phyloP scores from a whole-genome alignment of 1,140 invertebrate species.

The Lepidurus apus region DNA sequence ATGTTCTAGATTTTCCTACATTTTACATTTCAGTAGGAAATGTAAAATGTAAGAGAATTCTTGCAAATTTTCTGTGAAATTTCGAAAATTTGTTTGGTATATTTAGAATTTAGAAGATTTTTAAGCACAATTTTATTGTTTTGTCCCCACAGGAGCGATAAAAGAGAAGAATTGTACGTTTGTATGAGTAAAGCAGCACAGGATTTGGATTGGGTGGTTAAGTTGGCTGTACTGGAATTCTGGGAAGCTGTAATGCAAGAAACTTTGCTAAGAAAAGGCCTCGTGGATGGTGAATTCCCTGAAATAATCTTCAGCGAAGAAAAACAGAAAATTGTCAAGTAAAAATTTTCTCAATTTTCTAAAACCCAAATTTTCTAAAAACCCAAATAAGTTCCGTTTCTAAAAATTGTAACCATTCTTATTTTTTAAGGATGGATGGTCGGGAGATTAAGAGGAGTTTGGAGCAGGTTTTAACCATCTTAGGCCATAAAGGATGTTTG shows the following conservation, averaged over 20 bases:
- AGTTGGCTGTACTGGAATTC: constrained; percentile 60
- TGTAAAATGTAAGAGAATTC: too few species aligned
- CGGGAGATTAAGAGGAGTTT: constrained; percentile 28
- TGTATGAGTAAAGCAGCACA: constrained; percentile 55
- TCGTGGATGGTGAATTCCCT: constrained; percentile 69
- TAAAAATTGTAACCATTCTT: background rate
- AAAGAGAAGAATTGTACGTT: constrained; percentile 43
- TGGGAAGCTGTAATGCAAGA: constrained; percentile 62
- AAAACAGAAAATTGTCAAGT: constrained; percentile 59
- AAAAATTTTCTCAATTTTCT: background rate
- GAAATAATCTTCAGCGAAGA: constrained; percentile 70
- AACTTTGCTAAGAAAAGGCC: constrained; percentile 63
- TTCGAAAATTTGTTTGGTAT: background rate
- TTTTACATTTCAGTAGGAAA: too few species aligned
- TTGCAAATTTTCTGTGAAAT: too few species aligned
- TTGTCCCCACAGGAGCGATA: constrained; percentile 35
- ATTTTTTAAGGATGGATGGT: constrained; percentile 21
- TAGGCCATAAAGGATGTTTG: constrained; percentile 25
- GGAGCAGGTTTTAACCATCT: constrained; percentile 23
- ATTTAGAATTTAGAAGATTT: constrained; percentile 2
- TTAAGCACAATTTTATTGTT: background rate
- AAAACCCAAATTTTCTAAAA: background rate
- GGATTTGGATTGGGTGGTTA: constrained; percentile 74
- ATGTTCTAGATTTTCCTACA: too few species aligned
- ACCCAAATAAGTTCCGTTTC: background rate